A percentile compares a stretch with the other conserved stretches of the same genome.
These are phyloP conservation scores for Agonopterix arenella DNA, from an alignment of 2,888 invertebrate species.

Conservation along the genomic window DNA sequence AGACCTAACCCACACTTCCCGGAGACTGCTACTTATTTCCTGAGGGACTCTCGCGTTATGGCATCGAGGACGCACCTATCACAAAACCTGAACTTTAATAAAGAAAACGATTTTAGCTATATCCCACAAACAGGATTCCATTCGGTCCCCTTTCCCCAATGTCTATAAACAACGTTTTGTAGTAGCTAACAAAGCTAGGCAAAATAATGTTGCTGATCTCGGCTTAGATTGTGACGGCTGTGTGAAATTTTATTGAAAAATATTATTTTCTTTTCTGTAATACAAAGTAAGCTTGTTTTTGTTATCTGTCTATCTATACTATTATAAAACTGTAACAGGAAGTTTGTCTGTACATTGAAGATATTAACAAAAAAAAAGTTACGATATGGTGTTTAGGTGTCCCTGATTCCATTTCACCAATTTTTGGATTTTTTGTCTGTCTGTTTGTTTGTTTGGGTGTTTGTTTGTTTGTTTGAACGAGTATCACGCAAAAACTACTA, in stretches of 20 bases:
- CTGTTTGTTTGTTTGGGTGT: too few species aligned
- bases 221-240: neutral
- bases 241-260: too few species aligned
- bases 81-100: conserved; percentile 36
- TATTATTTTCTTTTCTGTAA: too few species aligned
- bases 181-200: conserved; percentile 35
- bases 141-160: conserved; percentile 42
- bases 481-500: too few species aligned
- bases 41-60: conserved; percentile 47
- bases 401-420: too few species aligned
- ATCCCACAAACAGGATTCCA: conserved; percentile 40
- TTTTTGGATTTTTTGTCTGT: too few species aligned
- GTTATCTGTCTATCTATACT: too few species aligned
- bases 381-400: too few species aligned
- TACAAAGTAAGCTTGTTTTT: neutral
- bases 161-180: conserved; percentile 48
- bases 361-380: too few species aligned
- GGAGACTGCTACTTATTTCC: conserved; percentile 54
- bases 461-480: too few species aligned
- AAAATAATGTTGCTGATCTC: conserved; percentile 34
- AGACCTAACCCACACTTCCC: conserved; percentile 19
- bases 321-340: too few species aligned
- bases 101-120: conserved; percentile 44
- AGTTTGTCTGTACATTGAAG: too few species aligned
- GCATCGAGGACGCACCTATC: conserved; percentile 48